These are phyloP conservation scores for Lepus europaeus DNA, from an alignment of 2,113 vertebrate species.

Conservation along the genomic window DNA sequence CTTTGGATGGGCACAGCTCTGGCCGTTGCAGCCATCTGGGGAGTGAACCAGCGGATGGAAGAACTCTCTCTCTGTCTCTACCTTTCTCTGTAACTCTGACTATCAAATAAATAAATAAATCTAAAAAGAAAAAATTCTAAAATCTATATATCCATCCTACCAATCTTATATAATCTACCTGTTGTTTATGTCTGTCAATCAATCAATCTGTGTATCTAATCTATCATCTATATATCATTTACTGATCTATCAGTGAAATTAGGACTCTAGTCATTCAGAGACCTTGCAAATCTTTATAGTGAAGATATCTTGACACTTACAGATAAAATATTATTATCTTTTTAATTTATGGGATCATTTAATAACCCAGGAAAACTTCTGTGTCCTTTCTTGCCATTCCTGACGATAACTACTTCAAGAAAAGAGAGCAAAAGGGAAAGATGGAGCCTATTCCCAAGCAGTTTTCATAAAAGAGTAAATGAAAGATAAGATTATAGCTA, in stretches of 20 bases:
- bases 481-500: neutral
- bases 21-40: no score
- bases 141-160: no score
- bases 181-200: neutral
- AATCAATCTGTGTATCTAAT: no score
- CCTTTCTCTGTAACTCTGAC: no score
- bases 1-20: no score
- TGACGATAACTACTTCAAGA: neutral
- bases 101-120: no score
- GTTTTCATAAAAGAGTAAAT: slow-evolving; percentile 5
- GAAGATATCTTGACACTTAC: neutral
- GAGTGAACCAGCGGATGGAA: no score
- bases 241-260: neutral
- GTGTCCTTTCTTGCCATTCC: neutral
- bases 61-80: neutral
- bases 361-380: neutral
- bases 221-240: no score
- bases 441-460: neutral
- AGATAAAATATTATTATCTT: neutral
- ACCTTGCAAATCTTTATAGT: neutral
- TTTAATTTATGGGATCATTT: neutral
- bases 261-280: neutral
- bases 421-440: neutral
- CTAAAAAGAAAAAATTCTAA: no score
- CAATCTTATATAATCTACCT: no score